These are phyloP conservation scores for Oscheius myriophilus DNA, from an alignment of 2,888 invertebrate species.

Conservation along the genomic window DNA sequence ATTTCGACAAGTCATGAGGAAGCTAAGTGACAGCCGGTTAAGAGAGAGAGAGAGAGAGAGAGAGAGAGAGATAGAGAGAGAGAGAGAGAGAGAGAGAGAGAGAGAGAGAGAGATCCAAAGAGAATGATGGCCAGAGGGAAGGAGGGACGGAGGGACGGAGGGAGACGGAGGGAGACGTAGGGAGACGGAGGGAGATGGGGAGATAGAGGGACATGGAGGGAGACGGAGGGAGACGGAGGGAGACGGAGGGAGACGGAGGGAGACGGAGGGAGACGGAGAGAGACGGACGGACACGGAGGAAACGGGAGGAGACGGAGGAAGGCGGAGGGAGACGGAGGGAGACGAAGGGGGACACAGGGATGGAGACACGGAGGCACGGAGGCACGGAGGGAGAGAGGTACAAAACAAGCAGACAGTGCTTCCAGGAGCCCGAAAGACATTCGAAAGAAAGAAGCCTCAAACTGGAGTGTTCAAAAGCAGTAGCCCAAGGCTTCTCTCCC, in stretches of 20 bases:
- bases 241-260: no score
- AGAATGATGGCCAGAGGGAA: no score
- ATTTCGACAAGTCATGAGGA: background rate
- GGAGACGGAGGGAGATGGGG: background rate
- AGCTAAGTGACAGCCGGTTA: background rate
- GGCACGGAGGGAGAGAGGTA: no score
- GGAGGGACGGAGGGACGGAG: no score
- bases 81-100: slow-evolving; percentile 1
- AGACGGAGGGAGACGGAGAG: no score
- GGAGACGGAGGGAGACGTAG: no score
- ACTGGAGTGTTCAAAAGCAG: slow-evolving; percentile 35
- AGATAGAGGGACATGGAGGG: background rate
- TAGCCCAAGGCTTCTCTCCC: slow-evolving; percentile 23
- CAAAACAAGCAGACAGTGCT: no score
- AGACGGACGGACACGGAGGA: no score
- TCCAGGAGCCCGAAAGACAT: no score
- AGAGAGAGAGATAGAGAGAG: slow-evolving; percentile 1
- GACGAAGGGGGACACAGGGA: slow-evolving; percentile 16
- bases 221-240: background rate
- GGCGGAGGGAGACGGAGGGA: background rate
- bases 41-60: slow-evolving; percentile 14
- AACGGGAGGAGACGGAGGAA: no score
- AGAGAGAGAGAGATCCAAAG: slow-evolving; percentile 16
- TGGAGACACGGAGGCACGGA: no score
- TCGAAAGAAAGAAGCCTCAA: no score